phyloP scores from a whole-genome alignment of 64 coral and sea anemone genomes.

The Cladopsammia gracilis region DNA sequence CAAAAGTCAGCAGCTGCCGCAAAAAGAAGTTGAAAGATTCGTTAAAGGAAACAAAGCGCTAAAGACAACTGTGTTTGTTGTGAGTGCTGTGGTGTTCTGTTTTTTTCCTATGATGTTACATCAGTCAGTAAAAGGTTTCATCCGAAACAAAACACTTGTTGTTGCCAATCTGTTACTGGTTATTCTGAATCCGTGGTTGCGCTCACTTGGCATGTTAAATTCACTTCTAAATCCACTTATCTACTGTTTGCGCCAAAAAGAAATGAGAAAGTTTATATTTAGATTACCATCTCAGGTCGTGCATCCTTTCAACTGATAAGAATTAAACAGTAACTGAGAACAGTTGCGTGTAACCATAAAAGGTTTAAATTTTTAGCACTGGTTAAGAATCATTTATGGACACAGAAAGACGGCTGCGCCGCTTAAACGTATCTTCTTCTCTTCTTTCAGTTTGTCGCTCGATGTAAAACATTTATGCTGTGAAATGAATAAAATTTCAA shows the following conservation, averaged over 20 bases:
- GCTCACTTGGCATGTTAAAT: not conserved
- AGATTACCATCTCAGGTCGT: not conserved
- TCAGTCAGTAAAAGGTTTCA: too few relatives aligned
- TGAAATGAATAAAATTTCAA: too few relatives aligned
- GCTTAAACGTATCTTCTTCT: too few relatives aligned
- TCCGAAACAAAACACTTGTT: too few relatives aligned
- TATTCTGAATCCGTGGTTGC: not conserved
- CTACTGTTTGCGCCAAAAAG: not conserved
- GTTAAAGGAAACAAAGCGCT: not conserved
- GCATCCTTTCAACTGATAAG: not conserved
- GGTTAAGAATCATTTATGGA: too few relatives aligned
- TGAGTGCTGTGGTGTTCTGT: not conserved
- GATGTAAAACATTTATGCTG: too few relatives aligned
- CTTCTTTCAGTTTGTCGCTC: too few relatives aligned
- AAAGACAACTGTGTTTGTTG: not conserved
- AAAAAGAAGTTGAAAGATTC: not conserved
- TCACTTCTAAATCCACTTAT: not conserved
- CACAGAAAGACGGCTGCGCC: too few relatives aligned
- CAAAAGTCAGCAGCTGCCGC: not conserved
- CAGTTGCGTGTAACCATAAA: too few relatives aligned
- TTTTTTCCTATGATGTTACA: not conserved
- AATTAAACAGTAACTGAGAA: not conserved
- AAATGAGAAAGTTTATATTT: slow-evolving; percentile 13
- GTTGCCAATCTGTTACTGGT: too few relatives aligned
- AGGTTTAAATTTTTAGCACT: too few relatives aligned